Base-by-base conservation (phyloP, 2,888 invertebrate genomes). In the Idaea biselata region DNA sequence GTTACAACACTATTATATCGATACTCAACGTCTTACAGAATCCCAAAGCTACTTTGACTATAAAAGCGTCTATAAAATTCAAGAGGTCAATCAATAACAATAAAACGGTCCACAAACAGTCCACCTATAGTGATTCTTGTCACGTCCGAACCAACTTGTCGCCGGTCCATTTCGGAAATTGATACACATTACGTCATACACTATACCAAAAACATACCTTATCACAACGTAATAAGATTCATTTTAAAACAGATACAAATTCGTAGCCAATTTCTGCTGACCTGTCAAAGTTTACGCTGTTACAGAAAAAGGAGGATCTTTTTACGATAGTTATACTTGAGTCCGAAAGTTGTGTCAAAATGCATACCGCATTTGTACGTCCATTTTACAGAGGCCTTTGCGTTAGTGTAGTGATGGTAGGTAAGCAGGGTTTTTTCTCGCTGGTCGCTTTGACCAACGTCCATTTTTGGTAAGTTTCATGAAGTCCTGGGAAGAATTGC, bases 161-260 rank as follows among this genome's bases (percentile, higher is more conserved):
- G 84, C 84, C 86, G 79, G 77, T 76, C 87, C 84, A 88, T 86
- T 88, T 82, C 86, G 85, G 87, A 91, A 91, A 91, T 91, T 91
- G 90, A 91, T 90, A 91, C 85, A 87, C 85, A 83, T 84, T 82
- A 79, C 80, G 75, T 67, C 64, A 58, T 58, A 65, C 62, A 62
- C 59, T 62, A 60, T 64, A 25, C 25, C 5, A 25, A 25, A n/a
- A 25, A 63, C 64, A 66, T 63, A 65, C 70, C 71, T 73, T 83
- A 80, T 71, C 58, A 17, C 60, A 66, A 62, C 67, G 25, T 11
- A 6, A 72, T 81, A 86, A 72, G 73, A 79, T 68, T 60, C 60
- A 75, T 65, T 75, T 79, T 82, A 55, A 31, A 64, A 60, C 61
- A 63, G 59, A 60, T 68, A 63, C 63, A 61, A 60, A 61, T 58